These are phyloP conservation scores for Protophormia terraenovae DNA, from an alignment of 2,888 invertebrate species.

Conservation along the genomic window DNA sequence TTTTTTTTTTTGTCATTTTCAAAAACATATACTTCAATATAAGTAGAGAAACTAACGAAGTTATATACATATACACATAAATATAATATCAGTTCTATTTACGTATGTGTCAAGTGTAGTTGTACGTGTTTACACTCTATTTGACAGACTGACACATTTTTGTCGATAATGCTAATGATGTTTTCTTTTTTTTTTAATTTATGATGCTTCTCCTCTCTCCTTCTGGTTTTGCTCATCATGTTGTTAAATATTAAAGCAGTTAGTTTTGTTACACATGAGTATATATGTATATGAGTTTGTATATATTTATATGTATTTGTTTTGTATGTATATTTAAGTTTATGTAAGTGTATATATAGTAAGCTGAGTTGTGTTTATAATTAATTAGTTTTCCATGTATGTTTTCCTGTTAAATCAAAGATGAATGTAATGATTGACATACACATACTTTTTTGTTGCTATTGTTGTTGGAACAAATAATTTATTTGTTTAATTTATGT, in stretches of 20 bases:
- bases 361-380: slow-evolving; percentile 33
- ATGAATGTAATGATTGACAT: background rate
- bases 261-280: too few species aligned
- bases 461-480: background rate
- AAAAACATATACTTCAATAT: background rate
- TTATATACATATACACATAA: too few species aligned
- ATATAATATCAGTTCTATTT: too few species aligned
- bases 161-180: slow-evolving; percentile 39
- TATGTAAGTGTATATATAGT: too few species aligned
- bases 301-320: too few species aligned
- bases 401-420: slow-evolving; percentile 26
- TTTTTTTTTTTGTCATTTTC: too few species aligned
- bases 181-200: slow-evolving; percentile 44
- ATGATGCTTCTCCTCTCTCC: slow-evolving; percentile 1
- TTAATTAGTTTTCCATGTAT: slow-evolving; percentile 39
- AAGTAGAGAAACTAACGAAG: background rate
- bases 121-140: background rate
- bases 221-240: background rate
- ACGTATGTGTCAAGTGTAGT: too few species aligned
- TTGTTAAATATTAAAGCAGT: slow-evolving; percentile 18
- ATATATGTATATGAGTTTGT: background rate
- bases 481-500: background rate
- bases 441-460: too few species aligned
- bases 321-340: too few species aligned
- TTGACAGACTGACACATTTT: slow-evolving; percentile 15